A percentile compares a stretch with the other conserved stretches of the same genome.
Conservation (phyloP, 2,888 invertebrate genomes). For the Nephrotoma flavescens region DNA sequence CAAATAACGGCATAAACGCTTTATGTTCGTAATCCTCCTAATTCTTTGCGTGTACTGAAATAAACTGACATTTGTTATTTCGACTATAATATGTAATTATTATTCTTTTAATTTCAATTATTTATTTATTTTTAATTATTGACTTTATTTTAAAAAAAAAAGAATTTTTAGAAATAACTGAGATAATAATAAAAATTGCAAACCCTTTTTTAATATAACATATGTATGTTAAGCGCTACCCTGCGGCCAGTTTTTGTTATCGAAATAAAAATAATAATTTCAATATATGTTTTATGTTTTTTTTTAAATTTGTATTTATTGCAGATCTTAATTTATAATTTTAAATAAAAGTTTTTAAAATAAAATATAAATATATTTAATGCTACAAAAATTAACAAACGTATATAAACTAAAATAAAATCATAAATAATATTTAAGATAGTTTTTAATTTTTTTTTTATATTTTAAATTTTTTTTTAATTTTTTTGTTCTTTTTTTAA, state of each 20-base stretch:
- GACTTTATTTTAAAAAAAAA: not conserved
- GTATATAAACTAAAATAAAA: not conserved
- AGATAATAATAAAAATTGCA: not conserved
- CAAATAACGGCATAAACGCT: not conserved
- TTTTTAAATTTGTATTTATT: not conserved
- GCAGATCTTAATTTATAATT: not conserved
- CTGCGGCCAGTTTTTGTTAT: not conserved
- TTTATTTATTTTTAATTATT: not conserved
- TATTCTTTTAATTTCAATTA: not conserved
- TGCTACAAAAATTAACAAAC: not conserved
- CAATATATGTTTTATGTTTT: not conserved
- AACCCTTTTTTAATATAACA: not conserved
- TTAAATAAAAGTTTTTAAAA: not conserved
- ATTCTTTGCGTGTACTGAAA: not conserved
- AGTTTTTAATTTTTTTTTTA: not conserved
- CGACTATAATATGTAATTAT: not conserved
- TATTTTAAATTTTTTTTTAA: not conserved
- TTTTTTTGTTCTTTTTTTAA: not conserved
- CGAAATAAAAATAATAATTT: not conserved
- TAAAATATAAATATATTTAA: not conserved
- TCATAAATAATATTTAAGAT: not conserved
- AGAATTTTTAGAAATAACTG: not conserved
- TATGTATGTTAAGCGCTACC: not conserved
- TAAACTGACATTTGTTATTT: conserved; percentile 5
- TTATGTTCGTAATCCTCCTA: not conserved